Conservation (phyloP, 2,797 vertebrate species). For the Pterois miles region DNA sequence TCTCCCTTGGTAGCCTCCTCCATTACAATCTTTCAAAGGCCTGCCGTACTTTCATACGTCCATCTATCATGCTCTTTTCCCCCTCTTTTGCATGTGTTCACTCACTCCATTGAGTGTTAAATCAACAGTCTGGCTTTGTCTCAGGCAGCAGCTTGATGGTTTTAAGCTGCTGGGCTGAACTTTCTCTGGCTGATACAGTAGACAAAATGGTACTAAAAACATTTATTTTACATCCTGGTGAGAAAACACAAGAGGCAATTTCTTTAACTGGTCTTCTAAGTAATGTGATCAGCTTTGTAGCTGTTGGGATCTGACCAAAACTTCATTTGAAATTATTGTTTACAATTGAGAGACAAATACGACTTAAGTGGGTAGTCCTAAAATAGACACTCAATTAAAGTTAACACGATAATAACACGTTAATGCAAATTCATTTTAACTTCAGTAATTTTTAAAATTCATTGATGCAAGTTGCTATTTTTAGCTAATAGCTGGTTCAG, state of each 20-base stretch:
- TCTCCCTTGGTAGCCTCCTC: constrained; percentile 69
- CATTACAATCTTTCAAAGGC: constrained; percentile 74
- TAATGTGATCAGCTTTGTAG: constrained; percentile 7
- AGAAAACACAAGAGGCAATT: constrained; percentile 32
- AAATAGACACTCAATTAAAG: too few species aligned
- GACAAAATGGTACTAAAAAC: constrained; percentile 54
- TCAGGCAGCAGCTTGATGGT: constrained; percentile 71
- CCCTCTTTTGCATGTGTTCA: constrained; percentile 72
- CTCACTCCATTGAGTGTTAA: constrained; percentile 74
- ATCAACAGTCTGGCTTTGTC: constrained; percentile 74
- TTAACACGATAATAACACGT: too few species aligned
- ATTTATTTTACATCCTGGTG: constrained; percentile 41
- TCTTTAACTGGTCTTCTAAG: constrained; percentile 22
- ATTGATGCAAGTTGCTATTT: too few species aligned
- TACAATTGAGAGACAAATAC: constrained; percentile 10
- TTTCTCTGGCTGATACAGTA: constrained; percentile 54
- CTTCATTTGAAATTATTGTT: constrained; percentile 4
- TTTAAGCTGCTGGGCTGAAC: constrained; percentile 73
- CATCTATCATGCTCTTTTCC: constrained; percentile 75
- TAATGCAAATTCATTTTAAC: too few species aligned
- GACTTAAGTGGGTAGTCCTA: too few species aligned
- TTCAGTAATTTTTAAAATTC: too few species aligned
- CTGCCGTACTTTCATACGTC: constrained; percentile 67
- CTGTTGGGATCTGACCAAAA: constrained; percentile 15
- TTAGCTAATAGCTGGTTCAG: accelerated